These are phyloP conservation scores for Esox niger DNA, from an alignment of 2,113 vertebrate genomes.

Conservation along the genomic window DNA sequence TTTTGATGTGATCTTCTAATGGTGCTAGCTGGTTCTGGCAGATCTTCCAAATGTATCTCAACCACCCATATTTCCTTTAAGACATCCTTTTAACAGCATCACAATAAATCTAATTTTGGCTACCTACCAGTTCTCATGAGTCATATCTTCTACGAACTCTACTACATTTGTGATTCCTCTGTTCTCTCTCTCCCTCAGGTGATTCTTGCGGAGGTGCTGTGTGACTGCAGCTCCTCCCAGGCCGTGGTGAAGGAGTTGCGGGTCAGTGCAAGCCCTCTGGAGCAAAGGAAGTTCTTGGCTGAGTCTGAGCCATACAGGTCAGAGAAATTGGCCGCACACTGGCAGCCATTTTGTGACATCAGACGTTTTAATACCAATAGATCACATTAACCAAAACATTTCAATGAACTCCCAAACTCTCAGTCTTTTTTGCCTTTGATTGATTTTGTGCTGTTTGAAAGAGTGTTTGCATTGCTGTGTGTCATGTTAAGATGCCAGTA, in stretches of 20 bases:
- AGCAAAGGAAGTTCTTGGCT: constrained; percentile 89
- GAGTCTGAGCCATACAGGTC: constrained; percentile 91
- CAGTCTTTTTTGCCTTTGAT: too few species aligned
- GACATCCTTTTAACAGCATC: not conserved
- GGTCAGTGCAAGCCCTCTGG: constrained; percentile 83
- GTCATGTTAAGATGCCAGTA: not conserved
- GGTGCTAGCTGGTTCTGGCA: not conserved
- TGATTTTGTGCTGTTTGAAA: too few species aligned
- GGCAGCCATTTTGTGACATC: constrained; percentile 24
- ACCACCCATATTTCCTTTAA: constrained; percentile 5
- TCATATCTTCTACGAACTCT: not conserved
- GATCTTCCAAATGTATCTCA: not conserved
- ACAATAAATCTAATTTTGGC: constrained; percentile 14
- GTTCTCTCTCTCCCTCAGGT: constrained; percentile 69
- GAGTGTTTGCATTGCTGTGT: not conserved
- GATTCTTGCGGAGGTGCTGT: constrained; percentile 88
- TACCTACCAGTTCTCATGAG: constrained; percentile 14
- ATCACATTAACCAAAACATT: not conserved
- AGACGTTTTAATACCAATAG: not conserved
- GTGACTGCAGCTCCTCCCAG: constrained; percentile 87
- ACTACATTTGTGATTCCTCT: not conserved
- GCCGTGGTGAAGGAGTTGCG: constrained; percentile 91
- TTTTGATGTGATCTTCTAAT: not conserved
- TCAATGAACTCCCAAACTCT: not conserved
- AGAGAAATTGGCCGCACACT: not conserved